Evolutionary conservation across 2,113 vertebrate genomes (phyloP).

Genomic region (Toxotes jaculatrix): DNA sequence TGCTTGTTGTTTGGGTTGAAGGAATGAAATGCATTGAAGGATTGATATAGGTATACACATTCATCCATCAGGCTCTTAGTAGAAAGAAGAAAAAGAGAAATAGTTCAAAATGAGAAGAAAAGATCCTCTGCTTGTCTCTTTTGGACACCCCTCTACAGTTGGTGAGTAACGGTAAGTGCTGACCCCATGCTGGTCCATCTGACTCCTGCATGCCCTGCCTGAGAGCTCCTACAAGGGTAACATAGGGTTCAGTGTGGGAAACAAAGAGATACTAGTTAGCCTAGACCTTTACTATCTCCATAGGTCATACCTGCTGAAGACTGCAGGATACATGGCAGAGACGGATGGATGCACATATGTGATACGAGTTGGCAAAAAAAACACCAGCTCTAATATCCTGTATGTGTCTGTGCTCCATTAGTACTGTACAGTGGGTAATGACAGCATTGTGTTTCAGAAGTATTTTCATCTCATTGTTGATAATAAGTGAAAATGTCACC

Average conservation of each 20-base stretch:
- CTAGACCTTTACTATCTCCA: not conserved
- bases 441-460: not conserved
- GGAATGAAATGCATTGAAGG: too few species aligned
- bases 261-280: not conserved
- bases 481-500: not conserved
- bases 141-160: not conserved
- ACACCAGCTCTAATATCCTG: not conserved
- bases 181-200: not conserved
- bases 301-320: not conserved
- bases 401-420: not conserved
- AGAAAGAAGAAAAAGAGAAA: not conserved
- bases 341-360: not conserved
- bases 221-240: not conserved
- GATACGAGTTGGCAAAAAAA: not conserved
- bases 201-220: not conserved
- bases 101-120: not conserved
- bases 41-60: too few species aligned
- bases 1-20: too few species aligned
- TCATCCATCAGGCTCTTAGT: not conserved
- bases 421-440: not conserved
- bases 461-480: not conserved
- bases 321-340: not conserved
- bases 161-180: conserved; percentile 4
- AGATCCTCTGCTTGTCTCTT: not conserved
- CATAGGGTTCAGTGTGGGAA: not conserved